Evolutionary conservation across 1,140 invertebrate species (phyloP), one percentile per base, ranked within the genome.

Genomic region (Sinonovacula constricta): DNA sequence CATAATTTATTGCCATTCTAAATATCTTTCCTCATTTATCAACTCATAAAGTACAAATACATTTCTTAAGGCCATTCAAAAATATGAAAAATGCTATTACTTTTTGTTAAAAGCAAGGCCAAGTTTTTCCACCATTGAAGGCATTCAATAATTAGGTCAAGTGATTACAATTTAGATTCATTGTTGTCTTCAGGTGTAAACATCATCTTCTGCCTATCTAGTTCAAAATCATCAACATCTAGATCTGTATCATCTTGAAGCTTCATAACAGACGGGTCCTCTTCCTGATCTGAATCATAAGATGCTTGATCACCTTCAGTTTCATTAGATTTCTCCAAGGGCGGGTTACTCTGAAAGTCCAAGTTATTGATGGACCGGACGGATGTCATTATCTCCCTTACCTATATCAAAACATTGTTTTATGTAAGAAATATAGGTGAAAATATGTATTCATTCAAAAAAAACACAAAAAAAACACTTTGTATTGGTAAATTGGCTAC

Each of bases 371-470:
- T 80, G 51, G 83, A 84, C 12, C 59, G 81, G 14, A 84, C 39
- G 12, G 85, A 86, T 53, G 74, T 81, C 83, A 86, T 82, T 26
- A 86, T 84, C 39, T 84, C 83, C 75, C 72, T 28, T 2, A 85
- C 70, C 81, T 85, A 54, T 15, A 81, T 45, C 39, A 45, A 45
- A 18, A 45, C n/a, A n/a, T n/a, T n/a, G n/a, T n/a, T n/a, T n/a
- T n/a, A n/a, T n/a, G n/a, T n/a, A n/a, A n/a, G 18, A 81, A 77
- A 51, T 49, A 66, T 28, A 60, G 14, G 28, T 66, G 30, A 36
- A 36, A 36, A n/a, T 33, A 45, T 10, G 7, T 45, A 45, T 7
- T 10, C 7, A 45, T 10, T 45, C 39, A 45, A 45, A 18, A 45
- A 45, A 45, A 45, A 45, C 7, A 45, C 7, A 45, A 45, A 7